Conservation (phyloP, 2,797 vertebrate species). For the Pygocentrus nattereri region DNA sequence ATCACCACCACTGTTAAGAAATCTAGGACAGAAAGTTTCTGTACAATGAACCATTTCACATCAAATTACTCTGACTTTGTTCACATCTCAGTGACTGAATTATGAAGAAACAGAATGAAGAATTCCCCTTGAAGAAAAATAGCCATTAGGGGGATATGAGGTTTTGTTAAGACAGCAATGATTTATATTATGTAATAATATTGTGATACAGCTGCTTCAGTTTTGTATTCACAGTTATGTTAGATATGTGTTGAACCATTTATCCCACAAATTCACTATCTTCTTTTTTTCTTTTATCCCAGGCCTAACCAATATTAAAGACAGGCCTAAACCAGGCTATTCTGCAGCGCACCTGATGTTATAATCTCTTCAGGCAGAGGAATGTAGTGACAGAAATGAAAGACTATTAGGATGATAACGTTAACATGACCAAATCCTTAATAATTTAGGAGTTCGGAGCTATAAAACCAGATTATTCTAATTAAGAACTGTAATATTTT, state of each 20-base stretch:
- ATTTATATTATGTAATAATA: background rate
- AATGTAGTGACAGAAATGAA: constrained; percentile 18
- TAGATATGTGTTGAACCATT: background rate
- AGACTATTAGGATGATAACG: background rate
- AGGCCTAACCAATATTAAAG: background rate
- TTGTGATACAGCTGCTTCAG: background rate
- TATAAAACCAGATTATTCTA: constrained; percentile 20
- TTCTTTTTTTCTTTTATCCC: background rate
- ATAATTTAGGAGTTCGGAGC: constrained; percentile 15
- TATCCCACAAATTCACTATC: background rate
- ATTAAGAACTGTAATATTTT: constrained; percentile 20
- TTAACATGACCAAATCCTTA: constrained; percentile 14
- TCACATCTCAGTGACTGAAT: too few relatives aligned
- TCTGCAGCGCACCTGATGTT: background rate
- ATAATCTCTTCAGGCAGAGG: background rate
- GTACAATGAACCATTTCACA: too few relatives aligned
- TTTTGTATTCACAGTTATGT: background rate
- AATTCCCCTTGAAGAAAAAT: background rate
- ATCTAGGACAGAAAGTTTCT: too few relatives aligned
- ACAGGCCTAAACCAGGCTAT: background rate
- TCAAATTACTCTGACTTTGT: too few relatives aligned
- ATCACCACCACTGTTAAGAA: too few relatives aligned
- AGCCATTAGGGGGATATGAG: background rate
- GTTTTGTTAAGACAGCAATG: background rate
- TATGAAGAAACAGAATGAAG: background rate